Percentiles rank a stretch among this genome's conserved stretches.
These are phyloP conservation scores for Lineus longissimus DNA, from an alignment of 1,140 invertebrate genomes.

Conservation along the genomic window DNA sequence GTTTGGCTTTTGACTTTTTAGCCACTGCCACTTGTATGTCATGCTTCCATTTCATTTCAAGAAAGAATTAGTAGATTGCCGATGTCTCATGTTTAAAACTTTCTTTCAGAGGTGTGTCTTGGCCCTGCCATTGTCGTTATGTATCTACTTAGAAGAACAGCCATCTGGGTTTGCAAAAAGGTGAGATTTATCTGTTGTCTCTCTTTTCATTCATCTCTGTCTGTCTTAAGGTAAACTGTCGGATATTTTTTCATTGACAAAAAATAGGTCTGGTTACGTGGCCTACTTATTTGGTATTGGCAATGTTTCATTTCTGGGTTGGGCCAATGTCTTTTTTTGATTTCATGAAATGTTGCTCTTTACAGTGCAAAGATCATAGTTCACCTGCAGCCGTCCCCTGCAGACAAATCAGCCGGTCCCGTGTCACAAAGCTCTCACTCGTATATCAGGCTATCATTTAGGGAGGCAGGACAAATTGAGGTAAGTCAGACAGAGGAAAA, in stretches of 20 bases:
- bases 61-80: too few species aligned
- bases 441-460: constrained; percentile 83
- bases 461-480: constrained; percentile 72
- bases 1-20: too few species aligned
- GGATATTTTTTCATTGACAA: too few species aligned
- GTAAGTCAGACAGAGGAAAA: constrained; percentile 21
- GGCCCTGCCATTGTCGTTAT: constrained; percentile 65
- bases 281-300: not conserved
- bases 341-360: constrained; percentile 5
- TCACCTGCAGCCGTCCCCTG: constrained; percentile 66
- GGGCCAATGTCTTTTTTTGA: not conserved
- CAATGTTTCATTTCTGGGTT: not conserved
- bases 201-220: too few species aligned
- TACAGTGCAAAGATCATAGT: constrained; percentile 75
- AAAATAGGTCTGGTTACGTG: too few species aligned
- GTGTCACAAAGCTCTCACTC: constrained; percentile 66
- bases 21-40: too few species aligned
- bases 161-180: constrained; percentile 65
- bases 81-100: too few species aligned
- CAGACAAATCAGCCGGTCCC: constrained; percentile 70
- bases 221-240: too few species aligned
- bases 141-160: constrained; percentile 76
- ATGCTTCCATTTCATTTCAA: too few species aligned
- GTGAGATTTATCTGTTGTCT: constrained; percentile 37
- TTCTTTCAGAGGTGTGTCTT: constrained; percentile 62